These are phyloP conservation scores for Metacarcinus magister DNA, from an alignment of 2,888 invertebrate genomes.

Conservation along the genomic window DNA sequence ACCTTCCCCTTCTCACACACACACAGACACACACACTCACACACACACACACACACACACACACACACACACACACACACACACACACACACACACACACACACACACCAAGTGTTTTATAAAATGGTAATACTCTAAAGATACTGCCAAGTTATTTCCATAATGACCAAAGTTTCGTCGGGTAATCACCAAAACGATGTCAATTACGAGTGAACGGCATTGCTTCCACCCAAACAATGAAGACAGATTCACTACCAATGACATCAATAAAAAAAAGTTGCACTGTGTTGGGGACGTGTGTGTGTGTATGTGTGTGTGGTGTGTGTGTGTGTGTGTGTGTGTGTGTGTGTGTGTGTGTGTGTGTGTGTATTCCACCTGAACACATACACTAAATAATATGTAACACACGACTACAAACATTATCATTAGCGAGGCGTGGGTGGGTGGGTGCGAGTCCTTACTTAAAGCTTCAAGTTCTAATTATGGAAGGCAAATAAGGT, in stretches of 20 bases:
- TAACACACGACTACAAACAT: too few species aligned
- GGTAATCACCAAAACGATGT: conserved; percentile 55
- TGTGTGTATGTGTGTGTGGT: conserved; percentile 52
- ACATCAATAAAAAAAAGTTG: not conserved
- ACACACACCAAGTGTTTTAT: conserved; percentile 37
- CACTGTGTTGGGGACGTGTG: not conserved
- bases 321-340: conserved; percentile 50
- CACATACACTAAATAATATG: too few species aligned
- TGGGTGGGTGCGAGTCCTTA: not conserved
- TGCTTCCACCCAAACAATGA: not conserved
- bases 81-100: conserved; percentile 10
- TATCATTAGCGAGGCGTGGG: not conserved
- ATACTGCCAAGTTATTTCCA: conserved; percentile 54
- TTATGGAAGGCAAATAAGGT: conserved; percentile 26
- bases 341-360: conserved; percentile 50
- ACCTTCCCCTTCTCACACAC: not conserved
- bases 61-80: conserved; percentile 4
- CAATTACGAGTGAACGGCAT: conserved; percentile 49
- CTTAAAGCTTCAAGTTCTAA: not conserved
- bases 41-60: not conserved
- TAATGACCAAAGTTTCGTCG: conserved; percentile 54
- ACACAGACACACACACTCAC: too few species aligned
- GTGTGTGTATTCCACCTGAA: conserved; percentile 17
- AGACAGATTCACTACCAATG: not conserved
- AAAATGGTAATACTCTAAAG: conserved; percentile 37